phyloP scores from a whole-genome alignment of 2,797 vertebrate genomes.

The Hozukius guyotensis region DNA sequence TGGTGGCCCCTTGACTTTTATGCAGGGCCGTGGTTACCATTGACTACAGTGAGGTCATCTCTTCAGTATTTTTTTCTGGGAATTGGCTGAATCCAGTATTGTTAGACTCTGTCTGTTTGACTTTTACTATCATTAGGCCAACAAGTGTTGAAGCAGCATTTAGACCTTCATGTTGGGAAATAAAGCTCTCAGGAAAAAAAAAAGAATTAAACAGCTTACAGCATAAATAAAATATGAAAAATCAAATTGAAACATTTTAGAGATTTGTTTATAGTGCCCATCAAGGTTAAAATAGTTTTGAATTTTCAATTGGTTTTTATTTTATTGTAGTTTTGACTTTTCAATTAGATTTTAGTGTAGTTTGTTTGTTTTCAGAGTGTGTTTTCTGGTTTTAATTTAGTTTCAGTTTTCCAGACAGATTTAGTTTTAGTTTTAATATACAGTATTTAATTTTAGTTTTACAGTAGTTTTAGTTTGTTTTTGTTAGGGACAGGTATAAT shows the following conservation, averaged over 20 bases:
- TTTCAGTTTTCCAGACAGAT: too few species aligned
- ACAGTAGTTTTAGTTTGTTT: too few species aligned
- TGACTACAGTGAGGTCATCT: background rate
- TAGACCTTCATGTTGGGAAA: background rate
- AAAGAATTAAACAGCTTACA: background rate
- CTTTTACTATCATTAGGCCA: background rate
- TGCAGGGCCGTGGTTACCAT: background rate
- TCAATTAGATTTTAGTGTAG: too few species aligned
- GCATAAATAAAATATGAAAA: background rate
- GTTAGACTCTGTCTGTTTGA: background rate
- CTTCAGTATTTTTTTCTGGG: background rate
- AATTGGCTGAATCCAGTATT: background rate
- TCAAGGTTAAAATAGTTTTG: rapidly evolving
- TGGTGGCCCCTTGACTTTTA: background rate
- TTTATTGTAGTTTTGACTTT: too few species aligned
- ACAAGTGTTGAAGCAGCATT: background rate
- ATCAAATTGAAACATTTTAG: background rate
- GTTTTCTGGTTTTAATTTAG: too few species aligned
- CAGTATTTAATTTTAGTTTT: too few species aligned
- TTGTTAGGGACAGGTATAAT: too few species aligned
- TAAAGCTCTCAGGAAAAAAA: background rate
- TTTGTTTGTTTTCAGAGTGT: too few species aligned
- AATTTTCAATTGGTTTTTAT: too few species aligned
- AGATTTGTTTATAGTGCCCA: background rate
- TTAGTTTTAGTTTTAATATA: rapidly evolving